Percentiles rank a stretch among this genome's conserved stretches.
Evolutionary conservation across 2,888 invertebrate genomes (phyloP).

Genomic region (Drosophila atroscutellata): DNA sequence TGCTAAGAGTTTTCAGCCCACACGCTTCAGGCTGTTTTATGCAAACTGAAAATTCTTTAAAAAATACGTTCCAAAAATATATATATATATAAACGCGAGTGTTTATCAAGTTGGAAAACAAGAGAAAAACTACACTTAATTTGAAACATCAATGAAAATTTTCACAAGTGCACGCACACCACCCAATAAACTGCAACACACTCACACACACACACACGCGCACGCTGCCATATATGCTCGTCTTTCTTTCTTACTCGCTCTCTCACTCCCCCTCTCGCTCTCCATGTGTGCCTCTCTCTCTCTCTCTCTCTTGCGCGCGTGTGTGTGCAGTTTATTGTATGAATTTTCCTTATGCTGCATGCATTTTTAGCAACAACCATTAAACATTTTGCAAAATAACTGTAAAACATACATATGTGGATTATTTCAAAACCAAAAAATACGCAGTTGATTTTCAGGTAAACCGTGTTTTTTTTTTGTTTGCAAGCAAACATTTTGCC

Average conservation of each 20-base stretch:
- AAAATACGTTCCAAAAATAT: background rate
- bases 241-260: slow-evolving; percentile 22
- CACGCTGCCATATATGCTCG: slow-evolving; percentile 13
- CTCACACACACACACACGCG: slow-evolving; percentile 29
- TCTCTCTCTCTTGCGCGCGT: slow-evolving; percentile 12
- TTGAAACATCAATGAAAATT: slow-evolving; percentile 35
- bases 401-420: slow-evolving; percentile 14
- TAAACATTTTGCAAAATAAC: background rate
- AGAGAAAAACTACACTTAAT: background rate
- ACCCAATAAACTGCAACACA: slow-evolving; percentile 36
- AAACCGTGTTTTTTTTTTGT: slow-evolving; percentile 16
- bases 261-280: slow-evolving; percentile 7
- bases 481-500: background rate
- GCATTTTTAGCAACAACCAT: slow-evolving; percentile 23
- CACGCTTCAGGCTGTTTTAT: background rate
- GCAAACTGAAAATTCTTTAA: slow-evolving; percentile 5
- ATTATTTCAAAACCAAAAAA: slow-evolving; percentile 17
- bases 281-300: background rate
- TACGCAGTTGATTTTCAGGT: slow-evolving; percentile 23
- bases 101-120: background rate
- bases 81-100: slow-evolving; percentile 9
- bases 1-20: slow-evolving; percentile 6
- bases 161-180: slow-evolving; percentile 63
- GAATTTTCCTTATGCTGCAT: slow-evolving; percentile 31
- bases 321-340: slow-evolving; percentile 35